phyloP scores from a whole-genome alignment of 2,113 vertebrate species.

The Malaclemys terrapin region DNA sequence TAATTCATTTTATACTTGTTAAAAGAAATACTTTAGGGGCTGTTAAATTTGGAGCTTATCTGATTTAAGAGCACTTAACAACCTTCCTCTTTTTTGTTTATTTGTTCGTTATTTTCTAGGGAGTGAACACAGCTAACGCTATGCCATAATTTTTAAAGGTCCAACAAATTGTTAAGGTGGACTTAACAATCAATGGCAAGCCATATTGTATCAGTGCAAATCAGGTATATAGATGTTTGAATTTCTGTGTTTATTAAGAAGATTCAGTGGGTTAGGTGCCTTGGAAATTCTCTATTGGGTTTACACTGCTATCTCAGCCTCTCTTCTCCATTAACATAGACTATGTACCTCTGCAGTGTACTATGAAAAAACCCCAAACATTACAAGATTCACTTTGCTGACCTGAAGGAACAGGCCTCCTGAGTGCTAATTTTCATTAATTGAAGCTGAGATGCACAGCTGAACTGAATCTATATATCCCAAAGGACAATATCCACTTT shows the following conservation, averaged over 20 bases:
- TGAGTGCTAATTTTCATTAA: not conserved
- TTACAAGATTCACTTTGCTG: not conserved
- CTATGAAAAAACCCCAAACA: not conserved
- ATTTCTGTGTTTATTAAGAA: not conserved
- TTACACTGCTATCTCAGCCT: not conserved
- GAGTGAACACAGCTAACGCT: not conserved
- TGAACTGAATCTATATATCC: not conserved
- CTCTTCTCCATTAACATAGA: not conserved
- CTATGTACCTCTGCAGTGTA: not conserved
- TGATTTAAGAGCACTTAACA: conserved; percentile 17
- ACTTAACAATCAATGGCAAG: not conserved
- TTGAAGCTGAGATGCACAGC: not conserved
- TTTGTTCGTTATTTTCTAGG: not conserved
- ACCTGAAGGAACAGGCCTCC: not conserved
- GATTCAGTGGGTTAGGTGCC: not conserved
- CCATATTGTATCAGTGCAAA: not conserved
- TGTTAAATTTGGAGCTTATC: not conserved
- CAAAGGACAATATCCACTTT: not conserved
- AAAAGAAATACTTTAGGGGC: not conserved
- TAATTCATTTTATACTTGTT: not conserved
- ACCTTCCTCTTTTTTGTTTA: not conserved
- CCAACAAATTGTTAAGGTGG: not conserved
- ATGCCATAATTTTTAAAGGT: not conserved
- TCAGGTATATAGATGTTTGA: not conserved
- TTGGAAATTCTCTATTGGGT: not conserved